Percentiles rank a stretch among this genome's conserved stretches.
Evolutionary conservation across 2,888 invertebrate genomes (phyloP).

Genomic region (Agapetus fuscipes): DNA sequence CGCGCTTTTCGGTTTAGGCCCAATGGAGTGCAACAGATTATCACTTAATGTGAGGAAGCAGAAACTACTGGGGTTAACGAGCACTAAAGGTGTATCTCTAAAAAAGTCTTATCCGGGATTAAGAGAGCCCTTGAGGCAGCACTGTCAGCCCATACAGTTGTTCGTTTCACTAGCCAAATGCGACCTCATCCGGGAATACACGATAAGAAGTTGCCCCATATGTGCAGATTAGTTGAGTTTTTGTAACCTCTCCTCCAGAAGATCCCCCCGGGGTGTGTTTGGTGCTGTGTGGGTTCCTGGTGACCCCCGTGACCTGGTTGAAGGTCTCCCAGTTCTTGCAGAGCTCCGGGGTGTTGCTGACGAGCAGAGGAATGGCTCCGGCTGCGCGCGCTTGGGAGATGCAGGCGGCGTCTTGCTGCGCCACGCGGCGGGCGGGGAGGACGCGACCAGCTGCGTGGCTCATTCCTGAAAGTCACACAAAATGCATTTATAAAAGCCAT

Average conservation of each 20-base stretch:
- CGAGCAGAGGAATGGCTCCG: slow-evolving; percentile 76
- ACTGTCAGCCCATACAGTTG: too few relatives aligned
- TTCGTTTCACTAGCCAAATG: too few relatives aligned
- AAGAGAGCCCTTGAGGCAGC: too few relatives aligned
- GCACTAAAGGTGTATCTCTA: too few relatives aligned
- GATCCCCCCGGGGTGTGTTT: slow-evolving; percentile 79
- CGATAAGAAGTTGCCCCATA: too few relatives aligned
- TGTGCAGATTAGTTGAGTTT: background rate
- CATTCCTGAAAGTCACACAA: slow-evolving; percentile 44
- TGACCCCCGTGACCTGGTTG: slow-evolving; percentile 78
- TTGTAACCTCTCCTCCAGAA: slow-evolving; percentile 72
- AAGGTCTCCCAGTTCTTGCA: slow-evolving; percentile 88
- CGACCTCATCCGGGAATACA: too few relatives aligned
- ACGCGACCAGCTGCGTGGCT: slow-evolving; percentile 66
- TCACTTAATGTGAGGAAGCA: too few relatives aligned
- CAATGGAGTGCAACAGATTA: too few relatives aligned
- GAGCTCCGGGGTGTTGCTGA: slow-evolving; percentile 85
- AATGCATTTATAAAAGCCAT: background rate
- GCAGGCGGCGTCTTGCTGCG: slow-evolving; percentile 68
- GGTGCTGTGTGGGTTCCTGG: slow-evolving; percentile 82
- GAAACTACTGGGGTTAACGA: too few relatives aligned
- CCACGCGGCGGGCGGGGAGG: slow-evolving; percentile 47
- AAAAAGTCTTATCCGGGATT: too few relatives aligned
- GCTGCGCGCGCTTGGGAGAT: slow-evolving; percentile 60
- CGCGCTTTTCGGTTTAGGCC: too few relatives aligned